phyloP scores from a whole-genome alignment of 2,888 invertebrate genomes.

The Protodeltote pygarga region DNA sequence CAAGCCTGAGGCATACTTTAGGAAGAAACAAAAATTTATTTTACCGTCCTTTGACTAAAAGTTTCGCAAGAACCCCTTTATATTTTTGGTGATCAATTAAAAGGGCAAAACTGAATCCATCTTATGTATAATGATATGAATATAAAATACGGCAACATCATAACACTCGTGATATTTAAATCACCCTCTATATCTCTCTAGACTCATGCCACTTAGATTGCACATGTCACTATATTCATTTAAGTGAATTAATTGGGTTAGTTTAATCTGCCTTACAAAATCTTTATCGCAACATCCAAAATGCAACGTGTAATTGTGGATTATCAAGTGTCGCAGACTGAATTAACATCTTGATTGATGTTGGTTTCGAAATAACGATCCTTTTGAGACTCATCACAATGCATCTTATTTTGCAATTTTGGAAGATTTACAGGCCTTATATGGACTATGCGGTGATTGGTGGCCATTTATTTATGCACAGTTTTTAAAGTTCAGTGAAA shows the following conservation, averaged over 20 bases:
- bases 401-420: conserved; percentile 49
- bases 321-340: conserved; percentile 35
- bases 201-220: conserved; percentile 1
- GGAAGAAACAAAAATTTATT: no score
- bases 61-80: no score
- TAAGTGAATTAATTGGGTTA: conserved; percentile 18
- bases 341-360: conserved; percentile 55
- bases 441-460: neutral
- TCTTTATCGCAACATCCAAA: conserved; percentile 34
- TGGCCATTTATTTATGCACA: conserved; percentile 33
- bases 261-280: conserved; percentile 22
- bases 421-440: conserved; percentile 40
- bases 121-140: no score
- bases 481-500: conserved; percentile 20
- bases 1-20: no score
- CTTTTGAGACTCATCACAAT: conserved; percentile 49
- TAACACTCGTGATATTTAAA: conserved; percentile 3
- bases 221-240: conserved; percentile 3
- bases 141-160: neutral
- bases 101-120: no score
- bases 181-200: neutral
- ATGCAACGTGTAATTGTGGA: conserved; percentile 41
- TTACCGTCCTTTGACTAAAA: no score
- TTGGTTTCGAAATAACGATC: conserved; percentile 54
- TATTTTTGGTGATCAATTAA: no score